Base-by-base conservation (phyloP, 2,797 vertebrate species). In the Pangasius larnaudii region DNA sequence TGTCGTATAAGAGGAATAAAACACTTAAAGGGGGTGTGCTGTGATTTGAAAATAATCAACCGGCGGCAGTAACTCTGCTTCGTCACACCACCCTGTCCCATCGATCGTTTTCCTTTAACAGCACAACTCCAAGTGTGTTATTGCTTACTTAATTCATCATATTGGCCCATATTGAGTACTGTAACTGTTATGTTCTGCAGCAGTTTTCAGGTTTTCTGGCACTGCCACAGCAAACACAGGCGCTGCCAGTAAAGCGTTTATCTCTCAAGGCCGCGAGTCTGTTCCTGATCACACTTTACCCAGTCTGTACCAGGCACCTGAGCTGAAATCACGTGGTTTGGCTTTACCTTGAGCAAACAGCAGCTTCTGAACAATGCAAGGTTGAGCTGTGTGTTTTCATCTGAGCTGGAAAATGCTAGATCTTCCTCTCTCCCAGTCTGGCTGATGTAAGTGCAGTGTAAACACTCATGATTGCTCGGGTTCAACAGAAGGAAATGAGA, bases 331-430 rank as follows among this genome's bases (percentile, higher is more conserved):
- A 86, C 82, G 13, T 88, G 89, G 4, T 33, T 58, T 65, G 65
- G 49, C 51, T 74, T 27, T 11, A 56, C 77, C 36, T 61, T 72
- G 30, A 71, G 80, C 85, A 82, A 89, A 89, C 84, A 82, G 16
- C 10, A 24, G 59, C 49, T 69, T 59, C 49, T 13, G 51, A 10
- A 89, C 82, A 63, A 72, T 51, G 56, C 46, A 63, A 77, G 36
- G 7, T 46, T n/a, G 36, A 72, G 36, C 30, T 33, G 30, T 58
- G 36, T 69, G 46, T 36, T 11, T 63, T 61, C 36, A 36, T 56
- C 19, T 49, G 33, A 83, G 36, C 59, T 42, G 74, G 71, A 39
- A 86, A 72, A 36, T 49, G 10, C 61, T 30, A 14, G 56, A 46
- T 58, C 79, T 88, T 33, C 42, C 67, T 80, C 33, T 36, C 51